Evolutionary conservation across 92 coral and sea anemone species (phyloP).

Genomic region (Palythoa grandis): DNA sequence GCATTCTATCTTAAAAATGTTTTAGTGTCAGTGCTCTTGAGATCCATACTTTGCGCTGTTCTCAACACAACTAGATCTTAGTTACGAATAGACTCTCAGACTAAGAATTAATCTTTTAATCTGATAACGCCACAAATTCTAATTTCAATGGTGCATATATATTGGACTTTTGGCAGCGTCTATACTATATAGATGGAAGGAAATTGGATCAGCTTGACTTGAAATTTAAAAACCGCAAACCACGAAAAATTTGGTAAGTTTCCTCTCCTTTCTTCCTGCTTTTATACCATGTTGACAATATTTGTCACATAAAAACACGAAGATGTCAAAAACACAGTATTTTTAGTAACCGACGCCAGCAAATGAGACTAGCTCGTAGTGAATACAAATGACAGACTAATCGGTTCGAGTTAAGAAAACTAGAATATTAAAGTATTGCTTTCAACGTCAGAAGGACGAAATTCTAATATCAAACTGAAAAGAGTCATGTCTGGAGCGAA

Average conservation of each 20-base stretch:
- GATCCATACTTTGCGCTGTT: background rate
- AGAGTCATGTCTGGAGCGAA: no score
- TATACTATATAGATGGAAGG: background rate
- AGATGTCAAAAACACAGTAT: background rate
- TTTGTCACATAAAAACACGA: background rate
- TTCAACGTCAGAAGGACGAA: no score
- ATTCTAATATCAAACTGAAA: no score
- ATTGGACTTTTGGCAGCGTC: no score
- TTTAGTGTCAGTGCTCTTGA: background rate
- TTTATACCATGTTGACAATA: background rate
- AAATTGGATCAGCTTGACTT: background rate
- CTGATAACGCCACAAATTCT: background rate
- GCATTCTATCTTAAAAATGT: conserved; percentile 8
- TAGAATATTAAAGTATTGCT: no score
- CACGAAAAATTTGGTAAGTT: background rate
- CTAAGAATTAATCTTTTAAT: background rate
- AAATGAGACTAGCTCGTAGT: background rate
- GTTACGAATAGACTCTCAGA: background rate
- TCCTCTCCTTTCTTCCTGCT: background rate
- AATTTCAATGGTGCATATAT: background rate
- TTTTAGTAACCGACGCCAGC: background rate
- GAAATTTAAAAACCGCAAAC: background rate
- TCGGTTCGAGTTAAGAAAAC: background rate
- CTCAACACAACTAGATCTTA: no score
- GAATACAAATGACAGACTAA: no score